Conservation (phyloP, 2,113 vertebrate genomes). For the Plectropomus leopardus region DNA sequence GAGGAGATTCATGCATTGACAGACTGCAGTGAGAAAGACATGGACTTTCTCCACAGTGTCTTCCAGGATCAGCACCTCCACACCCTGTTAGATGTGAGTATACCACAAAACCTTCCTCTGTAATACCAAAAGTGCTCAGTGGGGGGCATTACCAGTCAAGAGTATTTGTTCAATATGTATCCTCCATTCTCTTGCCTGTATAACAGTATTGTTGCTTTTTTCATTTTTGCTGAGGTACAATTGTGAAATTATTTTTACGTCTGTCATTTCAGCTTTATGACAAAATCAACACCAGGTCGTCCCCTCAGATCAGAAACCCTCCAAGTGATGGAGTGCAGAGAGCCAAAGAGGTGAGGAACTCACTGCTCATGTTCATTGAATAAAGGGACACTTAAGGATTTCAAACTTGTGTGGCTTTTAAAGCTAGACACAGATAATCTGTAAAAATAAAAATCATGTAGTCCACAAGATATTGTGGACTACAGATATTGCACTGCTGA, state of each 20-base stretch:
- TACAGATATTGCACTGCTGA: no score
- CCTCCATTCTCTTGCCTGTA: not conserved
- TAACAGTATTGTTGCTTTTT: not conserved
- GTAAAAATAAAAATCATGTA: no score
- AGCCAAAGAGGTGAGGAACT: slow-evolving; percentile 96
- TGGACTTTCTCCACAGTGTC: slow-evolving; percentile 99
- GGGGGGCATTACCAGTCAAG: slow-evolving; percentile 41
- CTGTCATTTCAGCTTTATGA: slow-evolving; percentile 93
- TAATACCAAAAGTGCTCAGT: slow-evolving; percentile 19
- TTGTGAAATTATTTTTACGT: not conserved
- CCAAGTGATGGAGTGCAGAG: slow-evolving; percentile 98
- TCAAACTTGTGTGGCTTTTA: not conserved
- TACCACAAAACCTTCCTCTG: not conserved
- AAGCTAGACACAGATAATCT: no score
- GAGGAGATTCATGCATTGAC: slow-evolving; percentile 99
- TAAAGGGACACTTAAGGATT: not conserved
- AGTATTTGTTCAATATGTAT: not conserved
- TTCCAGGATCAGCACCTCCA: slow-evolving; percentile 99
- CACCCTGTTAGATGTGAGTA: slow-evolving; percentile 96
- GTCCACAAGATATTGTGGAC: no score
- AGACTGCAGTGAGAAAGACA: slow-evolving; percentile 99
- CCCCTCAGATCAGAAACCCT: slow-evolving; percentile 98
- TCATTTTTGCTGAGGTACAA: no score
- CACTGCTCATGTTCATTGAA: not conserved
- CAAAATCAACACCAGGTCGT: slow-evolving; percentile 99